phyloP scores from a whole-genome alignment of 2,113 vertebrate species.

The Leptosomus discolor region DNA sequence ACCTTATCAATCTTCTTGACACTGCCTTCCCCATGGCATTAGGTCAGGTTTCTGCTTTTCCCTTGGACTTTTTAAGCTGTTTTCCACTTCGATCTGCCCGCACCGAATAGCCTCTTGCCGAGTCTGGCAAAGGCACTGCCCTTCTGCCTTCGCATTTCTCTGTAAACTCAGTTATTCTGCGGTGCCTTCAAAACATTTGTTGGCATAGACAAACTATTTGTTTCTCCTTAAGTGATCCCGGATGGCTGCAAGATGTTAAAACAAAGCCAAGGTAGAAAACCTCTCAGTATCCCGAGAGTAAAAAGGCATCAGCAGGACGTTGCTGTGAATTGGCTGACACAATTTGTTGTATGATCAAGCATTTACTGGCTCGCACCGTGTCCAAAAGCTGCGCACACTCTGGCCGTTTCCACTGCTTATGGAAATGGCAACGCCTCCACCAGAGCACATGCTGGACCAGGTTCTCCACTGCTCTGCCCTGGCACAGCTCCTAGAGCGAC shows the following conservation, averaged over 20 bases:
- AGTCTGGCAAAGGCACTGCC: not conserved
- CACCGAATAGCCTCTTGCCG: not conserved
- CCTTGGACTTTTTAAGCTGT: not conserved
- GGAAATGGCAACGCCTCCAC: not conserved
- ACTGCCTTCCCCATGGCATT: not conserved
- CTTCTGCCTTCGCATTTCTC: not conserved
- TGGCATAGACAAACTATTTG: not conserved
- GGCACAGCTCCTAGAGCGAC: not conserved
- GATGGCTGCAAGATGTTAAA: not conserved
- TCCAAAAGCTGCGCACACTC: not conserved
- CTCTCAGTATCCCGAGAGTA: not conserved
- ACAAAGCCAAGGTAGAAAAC: not conserved
- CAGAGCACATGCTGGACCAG: rapidly evolving
- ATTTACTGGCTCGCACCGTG: not conserved
- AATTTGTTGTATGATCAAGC: not conserved
- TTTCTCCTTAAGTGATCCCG: not conserved
- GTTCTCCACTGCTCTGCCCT: not conserved
- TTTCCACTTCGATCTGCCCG: not conserved
- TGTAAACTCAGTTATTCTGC: not conserved
- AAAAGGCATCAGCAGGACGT: not conserved
- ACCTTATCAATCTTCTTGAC: not conserved
- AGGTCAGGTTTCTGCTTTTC: not conserved
- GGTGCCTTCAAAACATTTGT: not conserved
- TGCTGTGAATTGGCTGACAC: not conserved
- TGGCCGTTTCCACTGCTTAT: no score